Evolutionary conservation across 2,888 invertebrate genomes (phyloP).

Genomic region (Mechanitis messenoides): DNA sequence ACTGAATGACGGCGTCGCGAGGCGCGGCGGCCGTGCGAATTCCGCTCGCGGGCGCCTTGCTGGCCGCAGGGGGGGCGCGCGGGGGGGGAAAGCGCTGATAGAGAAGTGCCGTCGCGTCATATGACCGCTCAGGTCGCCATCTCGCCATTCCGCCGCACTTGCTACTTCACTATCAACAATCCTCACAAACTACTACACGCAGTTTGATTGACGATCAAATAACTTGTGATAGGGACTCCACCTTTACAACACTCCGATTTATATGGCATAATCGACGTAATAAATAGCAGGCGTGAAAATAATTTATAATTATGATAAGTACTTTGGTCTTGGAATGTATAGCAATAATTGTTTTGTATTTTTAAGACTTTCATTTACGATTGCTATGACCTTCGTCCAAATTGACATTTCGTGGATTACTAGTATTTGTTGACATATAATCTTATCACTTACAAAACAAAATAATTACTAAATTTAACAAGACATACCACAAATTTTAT

Average conservation of each 20-base stretch:
- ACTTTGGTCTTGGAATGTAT: no score
- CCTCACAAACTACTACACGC: slow-evolving; percentile 25
- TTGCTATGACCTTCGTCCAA: no score
- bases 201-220: slow-evolving; percentile 47
- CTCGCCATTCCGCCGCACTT: slow-evolving; percentile 42
- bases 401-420: no score
- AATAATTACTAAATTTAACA: no score
- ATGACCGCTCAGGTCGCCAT: slow-evolving; percentile 48
- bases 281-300: neutral
- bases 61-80: slow-evolving; percentile 39
- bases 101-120: slow-evolving; percentile 57
- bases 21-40: slow-evolving; percentile 58
- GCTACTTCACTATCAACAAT: slow-evolving; percentile 29
- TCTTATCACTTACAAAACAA: no score
- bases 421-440: no score
- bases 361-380: no score
- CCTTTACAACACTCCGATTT: slow-evolving; percentile 38
- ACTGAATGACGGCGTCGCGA: slow-evolving; percentile 68
- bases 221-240: slow-evolving; percentile 34
- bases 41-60: slow-evolving; percentile 54
- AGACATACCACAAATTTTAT: no score
- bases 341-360: no score
- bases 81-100: slow-evolving; percentile 56
- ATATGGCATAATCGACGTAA: slow-evolving; percentile 27
- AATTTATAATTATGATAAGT: neutral